These are phyloP conservation scores for Ectropis grisescens DNA, from an alignment of 1,140 invertebrate species.

Conservation along the genomic window DNA sequence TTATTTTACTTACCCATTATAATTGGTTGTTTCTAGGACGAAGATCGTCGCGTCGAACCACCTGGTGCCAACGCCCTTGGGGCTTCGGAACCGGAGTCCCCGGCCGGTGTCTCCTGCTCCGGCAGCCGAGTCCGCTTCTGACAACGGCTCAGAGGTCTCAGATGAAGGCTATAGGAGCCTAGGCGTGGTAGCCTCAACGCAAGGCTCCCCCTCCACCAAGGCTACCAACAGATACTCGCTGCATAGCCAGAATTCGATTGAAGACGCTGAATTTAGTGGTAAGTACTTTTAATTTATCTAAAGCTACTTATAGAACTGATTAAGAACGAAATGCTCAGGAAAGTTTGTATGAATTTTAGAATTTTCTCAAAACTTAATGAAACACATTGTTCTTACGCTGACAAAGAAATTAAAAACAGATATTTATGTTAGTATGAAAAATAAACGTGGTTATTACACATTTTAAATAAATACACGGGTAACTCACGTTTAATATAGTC, in stretches of 20 bases:
- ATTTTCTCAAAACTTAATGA: no score
- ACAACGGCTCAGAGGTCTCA: constrained; percentile 88
- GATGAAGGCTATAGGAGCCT: constrained; percentile 89
- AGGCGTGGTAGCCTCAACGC: constrained; percentile 74
- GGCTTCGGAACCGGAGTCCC: constrained; percentile 49
- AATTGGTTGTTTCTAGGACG: no score
- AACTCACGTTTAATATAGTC: no score
- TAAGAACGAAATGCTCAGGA: no score
- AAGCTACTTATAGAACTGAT: neutral
- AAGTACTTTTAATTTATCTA: constrained; percentile 28
- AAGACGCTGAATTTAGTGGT: constrained; percentile 79
- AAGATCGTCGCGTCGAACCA: constrained; percentile 50
- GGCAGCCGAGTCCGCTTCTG: constrained; percentile 75
- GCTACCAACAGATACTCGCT: constrained; percentile 73
- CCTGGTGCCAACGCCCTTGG: constrained; percentile 46
- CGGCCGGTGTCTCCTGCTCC: constrained; percentile 53
- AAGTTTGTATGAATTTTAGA: no score
- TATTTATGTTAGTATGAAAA: no score
- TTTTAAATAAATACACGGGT: no score
- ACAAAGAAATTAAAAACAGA: no score
- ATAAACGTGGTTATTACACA: no score
- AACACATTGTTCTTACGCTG: no score
- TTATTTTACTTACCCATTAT: no score
- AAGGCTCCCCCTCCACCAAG: constrained; percentile 53
- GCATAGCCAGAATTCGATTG: constrained; percentile 76